Conservation (phyloP, 2,797 vertebrate species). For the Nannoperca obscura region DNA sequence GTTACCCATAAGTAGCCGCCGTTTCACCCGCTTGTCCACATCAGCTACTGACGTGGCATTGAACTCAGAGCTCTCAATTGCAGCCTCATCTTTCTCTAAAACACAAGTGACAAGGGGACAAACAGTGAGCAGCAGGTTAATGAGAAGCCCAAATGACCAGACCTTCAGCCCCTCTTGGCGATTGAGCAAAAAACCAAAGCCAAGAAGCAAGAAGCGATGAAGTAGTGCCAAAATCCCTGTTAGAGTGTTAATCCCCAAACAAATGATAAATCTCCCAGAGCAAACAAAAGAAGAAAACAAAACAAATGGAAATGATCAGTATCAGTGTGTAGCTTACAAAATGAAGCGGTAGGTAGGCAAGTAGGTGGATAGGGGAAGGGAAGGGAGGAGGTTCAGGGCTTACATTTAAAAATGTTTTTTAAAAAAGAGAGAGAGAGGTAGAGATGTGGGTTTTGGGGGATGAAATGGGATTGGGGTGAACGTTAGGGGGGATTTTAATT, state of each 20-base stretch:
- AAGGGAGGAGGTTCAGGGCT: conserved; percentile 33
- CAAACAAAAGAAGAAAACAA: conserved; percentile 75
- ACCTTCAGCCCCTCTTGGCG: conserved; percentile 90
- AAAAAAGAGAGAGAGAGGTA: background rate
- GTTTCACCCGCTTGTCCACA: conserved; percentile 99
- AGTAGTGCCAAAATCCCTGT: conserved; percentile 89
- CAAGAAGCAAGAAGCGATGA: conserved; percentile 89
- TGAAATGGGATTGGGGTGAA: conserved; percentile 38
- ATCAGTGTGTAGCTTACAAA: conserved; percentile 70
- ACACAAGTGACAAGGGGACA: conserved; percentile 99
- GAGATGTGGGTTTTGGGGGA: conserved; percentile 30
- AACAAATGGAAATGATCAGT: conserved; percentile 74
- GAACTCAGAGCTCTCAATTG: conserved; percentile 99
- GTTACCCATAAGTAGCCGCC: conserved; percentile 99
- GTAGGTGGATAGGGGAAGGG: conserved; percentile 28
- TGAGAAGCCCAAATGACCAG: conserved; percentile 94
- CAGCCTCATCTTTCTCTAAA: conserved; percentile 99
- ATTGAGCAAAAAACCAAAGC: conserved; percentile 88
- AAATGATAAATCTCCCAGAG: conserved; percentile 74
- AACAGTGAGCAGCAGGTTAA: conserved; percentile 99
- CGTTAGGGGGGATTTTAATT: conserved; percentile 39
- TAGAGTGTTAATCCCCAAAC: conserved; percentile 90
- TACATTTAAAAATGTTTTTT: conserved; percentile 38
- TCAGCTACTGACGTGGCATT: conserved; percentile 99
- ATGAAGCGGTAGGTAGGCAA: conserved; percentile 64